Evolutionary conservation across 2,113 vertebrate genomes (phyloP).

Genomic region (Macquaria australasica): DNA sequence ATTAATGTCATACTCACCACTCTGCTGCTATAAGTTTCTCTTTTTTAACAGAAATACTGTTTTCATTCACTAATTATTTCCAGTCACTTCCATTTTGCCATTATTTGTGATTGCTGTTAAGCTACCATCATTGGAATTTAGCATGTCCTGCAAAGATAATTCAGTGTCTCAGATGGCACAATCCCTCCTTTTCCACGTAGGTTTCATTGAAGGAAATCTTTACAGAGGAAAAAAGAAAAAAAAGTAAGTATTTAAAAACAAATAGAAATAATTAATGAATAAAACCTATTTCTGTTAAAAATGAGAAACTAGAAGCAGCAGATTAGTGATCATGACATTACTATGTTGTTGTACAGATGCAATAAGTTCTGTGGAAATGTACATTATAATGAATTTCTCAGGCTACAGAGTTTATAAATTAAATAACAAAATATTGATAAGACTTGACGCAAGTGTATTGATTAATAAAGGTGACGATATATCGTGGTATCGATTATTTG

Average conservation of each 20-base stretch:
- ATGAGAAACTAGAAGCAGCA: not conserved
- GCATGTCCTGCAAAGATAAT: not conserved
- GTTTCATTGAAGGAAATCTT: no score
- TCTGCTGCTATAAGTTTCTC: not conserved
- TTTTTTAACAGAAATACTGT: conserved; percentile 1
- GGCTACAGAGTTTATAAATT: no score
- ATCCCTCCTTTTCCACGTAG: no score
- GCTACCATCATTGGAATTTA: not conserved
- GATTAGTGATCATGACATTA: not conserved
- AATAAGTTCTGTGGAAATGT: not conserved
- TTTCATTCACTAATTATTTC: not conserved
- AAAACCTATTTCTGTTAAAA: no score
- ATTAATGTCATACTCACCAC: not conserved
- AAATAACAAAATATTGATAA: no score
- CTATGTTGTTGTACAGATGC: not conserved
- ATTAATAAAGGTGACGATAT: no score
- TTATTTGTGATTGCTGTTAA: not conserved
- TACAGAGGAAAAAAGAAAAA: no score
- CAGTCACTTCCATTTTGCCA: not conserved
- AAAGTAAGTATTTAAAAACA: not conserved
- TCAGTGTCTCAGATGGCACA: not conserved
- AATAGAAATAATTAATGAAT: not conserved
- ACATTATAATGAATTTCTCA: not conserved
- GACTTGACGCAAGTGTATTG: no score
- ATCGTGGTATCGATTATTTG: no score